Conservation (phyloP, 2,797 vertebrate genomes). For the Botia almorhae region DNA sequence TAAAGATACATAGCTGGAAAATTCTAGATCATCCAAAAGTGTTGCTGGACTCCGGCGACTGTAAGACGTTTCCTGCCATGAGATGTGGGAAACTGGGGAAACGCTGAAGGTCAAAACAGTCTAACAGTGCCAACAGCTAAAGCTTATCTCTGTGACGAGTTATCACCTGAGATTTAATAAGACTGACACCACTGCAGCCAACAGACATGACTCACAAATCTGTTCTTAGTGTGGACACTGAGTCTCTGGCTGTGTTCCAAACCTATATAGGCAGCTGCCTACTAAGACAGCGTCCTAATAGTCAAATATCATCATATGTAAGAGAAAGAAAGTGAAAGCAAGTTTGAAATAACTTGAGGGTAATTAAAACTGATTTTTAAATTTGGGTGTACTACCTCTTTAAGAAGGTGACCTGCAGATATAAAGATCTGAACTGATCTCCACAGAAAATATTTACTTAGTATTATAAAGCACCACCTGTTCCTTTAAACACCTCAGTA, state of each 20-base stretch:
- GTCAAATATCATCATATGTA: neutral
- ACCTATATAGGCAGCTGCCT: neutral
- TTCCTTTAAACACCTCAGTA: slow-evolving; percentile 20
- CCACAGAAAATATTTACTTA: slow-evolving; percentile 17
- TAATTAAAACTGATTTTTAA: no score
- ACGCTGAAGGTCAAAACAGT: slow-evolving; percentile 16
- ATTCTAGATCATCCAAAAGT: slow-evolving; percentile 13
- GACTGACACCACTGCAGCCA: slow-evolving; percentile 11
- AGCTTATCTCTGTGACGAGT: slow-evolving; percentile 23
- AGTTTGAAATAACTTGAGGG: no score
- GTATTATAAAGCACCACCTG: slow-evolving; percentile 7
- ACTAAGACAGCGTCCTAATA: neutral
- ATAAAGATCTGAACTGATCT: slow-evolving; percentile 13
- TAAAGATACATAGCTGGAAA: slow-evolving; percentile 17
- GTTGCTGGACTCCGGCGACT: slow-evolving; percentile 26
- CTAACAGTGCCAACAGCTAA: slow-evolving; percentile 28
- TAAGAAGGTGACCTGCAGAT: no score
- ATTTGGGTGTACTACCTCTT: no score
- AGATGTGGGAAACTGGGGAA: neutral
- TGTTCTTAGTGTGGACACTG: slow-evolving; percentile 17
- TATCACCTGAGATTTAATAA: slow-evolving; percentile 46
- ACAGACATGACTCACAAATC: slow-evolving; percentile 37
- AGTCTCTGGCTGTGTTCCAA: neutral
- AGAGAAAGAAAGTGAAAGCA: no score
- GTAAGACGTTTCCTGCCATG: slow-evolving; percentile 43